Base-by-base conservation (phyloP, 2,888 invertebrate species). In the Acronicta aceris region DNA sequence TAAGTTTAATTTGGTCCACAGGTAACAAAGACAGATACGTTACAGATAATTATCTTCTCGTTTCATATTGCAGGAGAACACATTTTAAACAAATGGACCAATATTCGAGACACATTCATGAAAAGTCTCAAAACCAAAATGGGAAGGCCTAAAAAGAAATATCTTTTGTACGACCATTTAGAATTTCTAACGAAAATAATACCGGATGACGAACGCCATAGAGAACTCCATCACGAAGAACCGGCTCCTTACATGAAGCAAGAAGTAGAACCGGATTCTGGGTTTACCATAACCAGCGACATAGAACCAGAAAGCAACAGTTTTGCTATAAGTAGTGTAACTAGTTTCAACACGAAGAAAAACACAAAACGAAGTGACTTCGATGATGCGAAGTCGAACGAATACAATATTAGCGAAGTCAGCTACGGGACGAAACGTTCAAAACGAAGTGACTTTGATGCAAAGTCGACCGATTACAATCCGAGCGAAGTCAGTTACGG, bases 41-140 rank as follows among this genome's bases (percentile, higher is more conserved):
- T n/a, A n/a, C n/a, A n/a, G n/a, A 21, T 21, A 21, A 21, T 21
- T 21, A 2, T 4, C 21, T 21, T 21, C 21, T 6, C 30, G 5
- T 4, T 48, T 59, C 62, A n/a, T 64, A 12, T 60, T 88, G 10
- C 84, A 94, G 94, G 88, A 21, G 92, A 92, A 76, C 71, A 77
- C 8, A 79, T 94, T 1, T 62, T 89, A 5, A 85, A 85, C 65
- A 94, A 93, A 77, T 94, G 94, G 94, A 91, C 91, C 0, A 93
- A 94, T 74, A 79, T 92, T 9, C 83, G 94, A 0, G 94, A 94
- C 64, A 90, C 94, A 0, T 94, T 94, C 59, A 81, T 91, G 3
- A 93, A 89, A 69, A 86, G 89, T 0, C 81, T 94, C 0, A 90
- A 87, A 78, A 77, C 74, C 0, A 89, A 81, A 80, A 78, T 83